Evolutionary conservation across 30 jellyfish, hydroid and myxozoan genomes (phyloP), one percentile per base, ranked within the genome.

Genomic region (Clytia hemisphaerica): DNA sequence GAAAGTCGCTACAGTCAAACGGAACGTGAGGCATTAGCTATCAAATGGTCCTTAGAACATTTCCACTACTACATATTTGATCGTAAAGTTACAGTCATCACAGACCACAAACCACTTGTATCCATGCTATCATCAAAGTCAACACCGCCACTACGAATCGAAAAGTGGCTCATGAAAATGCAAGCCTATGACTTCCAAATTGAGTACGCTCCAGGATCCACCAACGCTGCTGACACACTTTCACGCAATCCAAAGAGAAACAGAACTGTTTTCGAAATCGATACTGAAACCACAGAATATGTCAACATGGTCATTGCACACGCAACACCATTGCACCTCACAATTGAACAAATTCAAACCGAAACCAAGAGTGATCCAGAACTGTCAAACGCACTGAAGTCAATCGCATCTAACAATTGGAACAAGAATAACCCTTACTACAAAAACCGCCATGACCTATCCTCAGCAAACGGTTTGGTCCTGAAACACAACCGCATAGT

Each of bases 121-220:
- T 49, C 31, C 3, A 59, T 73, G 26, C 42, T 73, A 24, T 24
- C 74, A 14, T 34, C 65, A 16, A 26, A 31, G 34, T 57, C 63
- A 18, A 37, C 34, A 9, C 83, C 73, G n/a, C 83, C 83, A 21
- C 82, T 73, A 15, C 85, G 83, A 21, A 32, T 71, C 67, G 65
- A 53, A 53, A 34, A 18, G 24, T 59, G 83, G 83, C 18, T 61
- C 37, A 68, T 59, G 28, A 47, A 45, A 34, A 4, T 58, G 21
- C 81, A 61, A 0, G 83, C 83, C 0, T 55, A 71, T 61, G 30
- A 67, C 71, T 42, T 29, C 42, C 6, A 45, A n/a, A 45, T 67
- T 18, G 28, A 67, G 37, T 48, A 67, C 78, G 30, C 18, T 15
- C 78, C 76, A 25, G 83, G 65, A 6, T 15, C 55, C 16, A 37